Percentiles rank a stretch among this genome's conserved stretches.
phyloP scores from a whole-genome alignment of 2,113 vertebrate genomes.

The Salvelinus alpinus region DNA sequence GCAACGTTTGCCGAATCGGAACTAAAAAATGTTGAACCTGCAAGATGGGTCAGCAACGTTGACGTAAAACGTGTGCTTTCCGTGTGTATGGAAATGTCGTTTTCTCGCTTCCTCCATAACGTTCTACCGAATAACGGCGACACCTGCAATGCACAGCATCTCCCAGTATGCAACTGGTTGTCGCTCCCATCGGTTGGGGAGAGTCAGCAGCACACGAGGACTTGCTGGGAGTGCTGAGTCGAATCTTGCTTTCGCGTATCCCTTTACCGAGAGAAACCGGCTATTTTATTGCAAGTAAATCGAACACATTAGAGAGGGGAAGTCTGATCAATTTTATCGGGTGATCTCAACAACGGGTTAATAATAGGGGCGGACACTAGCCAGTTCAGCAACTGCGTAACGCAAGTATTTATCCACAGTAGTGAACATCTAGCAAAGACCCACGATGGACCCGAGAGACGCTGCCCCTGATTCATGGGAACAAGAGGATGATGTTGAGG shows the following conservation, averaged over 20 bases:
- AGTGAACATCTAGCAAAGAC: constrained; percentile 45
- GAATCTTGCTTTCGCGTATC: constrained; percentile 61
- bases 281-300: constrained; percentile 48
- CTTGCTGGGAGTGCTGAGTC: constrained; percentile 75
- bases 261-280: constrained; percentile 59
- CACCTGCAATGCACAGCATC: constrained; percentile 45
- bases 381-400: constrained; percentile 44
- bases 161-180: constrained; percentile 57
- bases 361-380: constrained; percentile 28
- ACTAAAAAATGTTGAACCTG: not conserved
- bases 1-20: not conserved
- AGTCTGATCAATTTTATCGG: constrained; percentile 25
- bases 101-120: not conserved
- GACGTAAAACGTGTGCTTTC: not conserved
- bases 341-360: constrained; percentile 30
- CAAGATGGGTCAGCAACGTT: not conserved
- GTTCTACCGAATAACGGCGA: accelerated
- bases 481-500: constrained; percentile 86
- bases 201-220: constrained; percentile 70
- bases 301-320: constrained; percentile 27
- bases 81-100: constrained; percentile 56
- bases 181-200: constrained; percentile 36
- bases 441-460: constrained; percentile 85
- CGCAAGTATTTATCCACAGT: constrained; percentile 38
- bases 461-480: constrained; percentile 98